phyloP scores from a whole-genome alignment of 2,113 vertebrate genomes.

The Upupa epops region DNA sequence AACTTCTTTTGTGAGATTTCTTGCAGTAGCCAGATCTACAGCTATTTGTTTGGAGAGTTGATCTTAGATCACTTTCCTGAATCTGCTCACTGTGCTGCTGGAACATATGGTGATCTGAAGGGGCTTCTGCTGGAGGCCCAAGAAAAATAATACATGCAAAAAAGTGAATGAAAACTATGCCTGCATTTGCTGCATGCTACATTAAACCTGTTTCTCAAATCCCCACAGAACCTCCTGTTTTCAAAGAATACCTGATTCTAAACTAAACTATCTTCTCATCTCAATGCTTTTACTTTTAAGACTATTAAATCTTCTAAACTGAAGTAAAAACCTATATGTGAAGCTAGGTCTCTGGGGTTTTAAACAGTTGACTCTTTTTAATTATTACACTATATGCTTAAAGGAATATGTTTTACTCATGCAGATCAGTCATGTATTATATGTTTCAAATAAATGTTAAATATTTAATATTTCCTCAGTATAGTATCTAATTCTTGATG shows the following conservation, averaged over 20 bases:
- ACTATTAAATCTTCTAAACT: not conserved
- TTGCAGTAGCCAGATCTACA: rapidly evolving
- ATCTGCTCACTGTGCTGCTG: not conserved
- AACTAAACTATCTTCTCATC: not conserved
- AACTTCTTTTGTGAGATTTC: not conserved
- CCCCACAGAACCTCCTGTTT: not conserved
- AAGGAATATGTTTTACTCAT: conserved; percentile 33
- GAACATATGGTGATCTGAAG: not conserved
- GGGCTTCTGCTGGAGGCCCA: not conserved
- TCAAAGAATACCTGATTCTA: not conserved
- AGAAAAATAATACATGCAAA: not conserved
- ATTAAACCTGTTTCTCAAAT: not conserved
- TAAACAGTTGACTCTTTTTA: not conserved
- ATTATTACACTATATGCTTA: not conserved
- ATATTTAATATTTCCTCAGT: not conserved
- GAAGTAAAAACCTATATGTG: not conserved
- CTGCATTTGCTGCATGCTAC: not conserved
- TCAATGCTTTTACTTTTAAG: not conserved
- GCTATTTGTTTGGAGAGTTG: not conserved
- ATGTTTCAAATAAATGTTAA: conserved; percentile 5
- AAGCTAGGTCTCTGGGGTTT: not conserved
- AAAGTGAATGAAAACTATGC: not conserved
- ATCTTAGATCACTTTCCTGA: not conserved
- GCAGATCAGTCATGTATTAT: not conserved
- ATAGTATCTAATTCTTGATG: not conserved